phyloP scores from a whole-genome alignment of 2,888 invertebrate genomes.

The Drosophila maculinotata region DNA sequence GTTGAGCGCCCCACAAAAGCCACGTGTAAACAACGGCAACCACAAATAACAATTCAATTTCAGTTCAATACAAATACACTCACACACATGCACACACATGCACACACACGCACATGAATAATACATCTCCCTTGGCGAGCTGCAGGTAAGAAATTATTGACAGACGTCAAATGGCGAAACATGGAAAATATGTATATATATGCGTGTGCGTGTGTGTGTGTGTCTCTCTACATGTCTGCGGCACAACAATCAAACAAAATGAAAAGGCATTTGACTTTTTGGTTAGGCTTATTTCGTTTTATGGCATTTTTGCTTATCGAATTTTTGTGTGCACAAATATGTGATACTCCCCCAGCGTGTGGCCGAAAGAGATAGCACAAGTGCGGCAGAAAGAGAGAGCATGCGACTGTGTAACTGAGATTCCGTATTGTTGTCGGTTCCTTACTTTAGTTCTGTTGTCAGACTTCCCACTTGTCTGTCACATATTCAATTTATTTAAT shows the following conservation, averaged over 20 bases:
- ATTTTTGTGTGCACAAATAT: constrained; percentile 51
- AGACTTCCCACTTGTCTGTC: constrained; percentile 41
- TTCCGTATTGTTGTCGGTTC: constrained; percentile 41
- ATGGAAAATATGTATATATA: constrained; percentile 10
- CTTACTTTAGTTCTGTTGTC: constrained; percentile 28
- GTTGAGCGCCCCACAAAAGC: constrained; percentile 30
- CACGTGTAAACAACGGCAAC: constrained; percentile 52
- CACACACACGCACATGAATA: constrained; percentile 55
- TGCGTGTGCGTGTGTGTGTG: constrained; percentile 7
- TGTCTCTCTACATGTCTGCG: constrained; percentile 29
- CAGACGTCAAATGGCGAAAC: constrained; percentile 53
- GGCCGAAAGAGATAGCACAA: constrained; percentile 18
- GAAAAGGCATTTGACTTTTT: constrained; percentile 71
- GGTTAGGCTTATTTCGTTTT: constrained; percentile 70
- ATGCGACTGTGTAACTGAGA: constrained; percentile 44
- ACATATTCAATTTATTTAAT: constrained; percentile 77
- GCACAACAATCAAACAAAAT: constrained; percentile 61
- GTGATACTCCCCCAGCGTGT: constrained; percentile 14
- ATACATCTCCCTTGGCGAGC: constrained; percentile 50
- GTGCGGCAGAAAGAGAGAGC: background rate
- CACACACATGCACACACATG: constrained; percentile 33
- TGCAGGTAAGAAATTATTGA: constrained; percentile 63
- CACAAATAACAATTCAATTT: constrained; percentile 76
- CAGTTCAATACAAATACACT: constrained; percentile 62
- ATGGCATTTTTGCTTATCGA: constrained; percentile 60